phyloP scores from a whole-genome alignment of 2,113 vertebrate genomes.

The Ophthalmolycus amberensis region DNA sequence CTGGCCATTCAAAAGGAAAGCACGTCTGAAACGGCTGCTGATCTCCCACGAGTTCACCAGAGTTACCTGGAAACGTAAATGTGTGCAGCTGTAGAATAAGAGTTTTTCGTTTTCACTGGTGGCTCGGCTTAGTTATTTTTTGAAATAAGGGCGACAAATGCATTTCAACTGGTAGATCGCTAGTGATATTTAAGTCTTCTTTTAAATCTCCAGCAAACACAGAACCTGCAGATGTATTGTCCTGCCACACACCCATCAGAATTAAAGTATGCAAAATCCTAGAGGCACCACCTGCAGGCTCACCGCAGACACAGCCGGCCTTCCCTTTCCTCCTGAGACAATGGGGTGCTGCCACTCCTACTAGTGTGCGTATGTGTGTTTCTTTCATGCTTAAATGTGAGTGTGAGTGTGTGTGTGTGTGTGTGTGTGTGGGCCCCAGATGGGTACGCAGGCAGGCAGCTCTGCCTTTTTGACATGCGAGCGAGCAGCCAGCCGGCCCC shows the following conservation, averaged over 20 bases:
- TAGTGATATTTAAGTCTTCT: too few relatives aligned
- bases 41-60: slow-evolving; percentile 1
- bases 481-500: slow-evolving; percentile 56
- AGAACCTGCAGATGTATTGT: too few relatives aligned
- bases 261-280: slow-evolving; percentile 5
- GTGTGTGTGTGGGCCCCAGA: slow-evolving; percentile 64
- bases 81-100: not conserved
- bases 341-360: slow-evolving; percentile 43
- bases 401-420: slow-evolving; percentile 22
- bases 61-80: slow-evolving; percentile 26
- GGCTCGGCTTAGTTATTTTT: too few relatives aligned
- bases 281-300: slow-evolving; percentile 15
- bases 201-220: too few relatives aligned
- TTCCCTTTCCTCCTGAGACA: slow-evolving; percentile 46
- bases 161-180: too few relatives aligned
- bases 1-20: slow-evolving; percentile 37
- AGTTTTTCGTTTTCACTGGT: not conserved
- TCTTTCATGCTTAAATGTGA: slow-evolving; percentile 13
- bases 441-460: slow-evolving; percentile 68
- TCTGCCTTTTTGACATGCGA: slow-evolving; percentile 74
- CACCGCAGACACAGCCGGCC: slow-evolving; percentile 25
- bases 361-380: slow-evolving; percentile 1
- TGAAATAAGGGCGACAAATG: too few relatives aligned
- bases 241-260: not conserved
- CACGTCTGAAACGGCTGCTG: slow-evolving; percentile 26